Conservation (phyloP, 2,113 vertebrate genomes). For the Dasypus novemcinctus region DNA sequence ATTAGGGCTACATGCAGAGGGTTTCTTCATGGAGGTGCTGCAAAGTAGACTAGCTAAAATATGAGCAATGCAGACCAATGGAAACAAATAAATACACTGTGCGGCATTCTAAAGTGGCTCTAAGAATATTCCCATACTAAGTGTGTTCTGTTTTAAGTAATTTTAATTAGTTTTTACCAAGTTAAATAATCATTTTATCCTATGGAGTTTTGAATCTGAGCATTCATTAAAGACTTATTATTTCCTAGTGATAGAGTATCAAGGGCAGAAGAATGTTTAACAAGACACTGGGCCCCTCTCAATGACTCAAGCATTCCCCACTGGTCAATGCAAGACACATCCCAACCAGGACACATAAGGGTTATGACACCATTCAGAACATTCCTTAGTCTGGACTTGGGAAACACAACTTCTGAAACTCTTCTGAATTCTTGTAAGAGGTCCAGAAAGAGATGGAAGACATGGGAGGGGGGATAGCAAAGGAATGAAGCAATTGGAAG, state of each 20-base stretch:
- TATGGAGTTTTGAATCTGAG: neutral
- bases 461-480: neutral
- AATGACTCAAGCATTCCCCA: neutral
- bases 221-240: neutral
- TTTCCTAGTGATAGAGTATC: neutral
- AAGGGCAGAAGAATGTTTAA: neutral
- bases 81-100: neutral
- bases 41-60: neutral
- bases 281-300: neutral
- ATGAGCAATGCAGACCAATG: neutral
- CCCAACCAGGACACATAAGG: neutral
- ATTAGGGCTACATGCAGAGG: neutral
- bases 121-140: neutral
- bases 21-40: neutral
- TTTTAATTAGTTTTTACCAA: neutral
- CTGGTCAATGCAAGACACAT: neutral
- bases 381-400: neutral
- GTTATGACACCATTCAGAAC: neutral
- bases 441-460: neutral
- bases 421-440: neutral
- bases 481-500: neutral
- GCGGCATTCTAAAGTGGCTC: neutral
- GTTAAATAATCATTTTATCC: neutral
- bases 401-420: neutral
- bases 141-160: neutral